phyloP scores from a whole-genome alignment of 2,113 vertebrate species.

The Ardeotis arabs region DNA sequence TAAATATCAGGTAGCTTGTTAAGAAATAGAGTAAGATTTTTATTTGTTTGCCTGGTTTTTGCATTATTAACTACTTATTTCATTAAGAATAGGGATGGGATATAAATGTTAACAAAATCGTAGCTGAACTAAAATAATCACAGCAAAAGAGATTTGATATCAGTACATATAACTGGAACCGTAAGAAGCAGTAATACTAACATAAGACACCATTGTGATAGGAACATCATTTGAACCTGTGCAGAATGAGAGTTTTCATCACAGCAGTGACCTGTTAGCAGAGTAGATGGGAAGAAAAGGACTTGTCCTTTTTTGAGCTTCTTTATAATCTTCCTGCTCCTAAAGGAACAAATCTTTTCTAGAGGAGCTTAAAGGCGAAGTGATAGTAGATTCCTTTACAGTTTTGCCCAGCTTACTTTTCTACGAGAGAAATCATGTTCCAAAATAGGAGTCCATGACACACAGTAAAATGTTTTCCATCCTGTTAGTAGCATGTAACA shows the following conservation, averaged over 20 bases:
- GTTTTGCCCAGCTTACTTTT: not conserved
- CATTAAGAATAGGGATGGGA: not conserved
- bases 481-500: not conserved
- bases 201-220: not conserved
- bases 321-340: not conserved
- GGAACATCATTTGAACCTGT: not conserved
- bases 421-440: not conserved
- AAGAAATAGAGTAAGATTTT: not conserved
- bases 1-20: not conserved
- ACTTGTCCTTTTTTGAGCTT: not conserved
- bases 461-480: not conserved
- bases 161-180: not conserved
- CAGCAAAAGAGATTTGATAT: not conserved
- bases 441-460: not conserved
- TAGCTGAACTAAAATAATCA: not conserved
- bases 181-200: not conserved
- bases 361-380: not conserved
- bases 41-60: not conserved
- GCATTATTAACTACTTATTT: not conserved
- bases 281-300: not conserved
- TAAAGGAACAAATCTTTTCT: not conserved
- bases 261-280: not conserved
- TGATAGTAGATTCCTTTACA: not conserved
- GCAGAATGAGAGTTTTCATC: not conserved
- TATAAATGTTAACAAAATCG: not conserved